These are phyloP conservation scores for Danionella dracula DNA, from an alignment of 2,797 vertebrate genomes.

Conservation along the genomic window DNA sequence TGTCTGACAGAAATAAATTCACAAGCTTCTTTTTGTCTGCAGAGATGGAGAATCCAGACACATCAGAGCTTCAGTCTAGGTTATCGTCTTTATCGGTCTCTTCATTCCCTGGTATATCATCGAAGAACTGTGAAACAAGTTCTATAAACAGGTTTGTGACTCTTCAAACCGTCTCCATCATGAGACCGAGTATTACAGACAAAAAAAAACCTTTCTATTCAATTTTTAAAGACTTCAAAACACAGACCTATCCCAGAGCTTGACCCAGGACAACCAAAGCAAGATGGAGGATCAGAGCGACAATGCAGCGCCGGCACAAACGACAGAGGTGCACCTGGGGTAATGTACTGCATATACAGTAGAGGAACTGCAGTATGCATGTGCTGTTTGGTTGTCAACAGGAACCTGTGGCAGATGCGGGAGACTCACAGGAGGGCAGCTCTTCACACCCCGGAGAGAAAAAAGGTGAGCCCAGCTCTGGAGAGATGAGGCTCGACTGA, in stretches of 20 bases:
- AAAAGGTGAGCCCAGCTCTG: slow-evolving; percentile 62
- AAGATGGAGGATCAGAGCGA: slow-evolving; percentile 57
- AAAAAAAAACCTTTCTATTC: background rate
- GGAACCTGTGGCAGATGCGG: slow-evolving; percentile 55
- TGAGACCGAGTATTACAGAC: background rate
- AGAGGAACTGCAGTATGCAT: slow-evolving; percentile 27
- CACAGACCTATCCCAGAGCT: slow-evolving; percentile 65
- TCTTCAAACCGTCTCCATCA: background rate
- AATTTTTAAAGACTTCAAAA: slow-evolving; percentile 62
- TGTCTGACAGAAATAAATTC: too few species aligned
- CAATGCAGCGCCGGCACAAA: slow-evolving; percentile 40
- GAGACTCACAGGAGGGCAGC: slow-evolving; percentile 77
- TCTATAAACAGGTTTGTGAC: slow-evolving; percentile 63
- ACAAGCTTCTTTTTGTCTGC: too few species aligned
- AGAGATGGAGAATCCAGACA: slow-evolving; percentile 70
- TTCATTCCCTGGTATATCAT: slow-evolving; percentile 71
- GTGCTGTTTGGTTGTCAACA: slow-evolving; percentile 53
- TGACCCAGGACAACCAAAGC: slow-evolving; percentile 34
- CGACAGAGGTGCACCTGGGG: slow-evolving; percentile 44
- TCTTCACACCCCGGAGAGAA: slow-evolving; percentile 68
- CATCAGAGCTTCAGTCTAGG: slow-evolving; percentile 73
- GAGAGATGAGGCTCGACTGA: slow-evolving; percentile 19
- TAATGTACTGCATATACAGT: background rate
- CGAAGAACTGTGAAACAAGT: slow-evolving; percentile 60
- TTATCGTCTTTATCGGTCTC: slow-evolving; percentile 73